Base-by-base conservation (phyloP, 1,140 invertebrate species). In the Arctopsyche grandis region DNA sequence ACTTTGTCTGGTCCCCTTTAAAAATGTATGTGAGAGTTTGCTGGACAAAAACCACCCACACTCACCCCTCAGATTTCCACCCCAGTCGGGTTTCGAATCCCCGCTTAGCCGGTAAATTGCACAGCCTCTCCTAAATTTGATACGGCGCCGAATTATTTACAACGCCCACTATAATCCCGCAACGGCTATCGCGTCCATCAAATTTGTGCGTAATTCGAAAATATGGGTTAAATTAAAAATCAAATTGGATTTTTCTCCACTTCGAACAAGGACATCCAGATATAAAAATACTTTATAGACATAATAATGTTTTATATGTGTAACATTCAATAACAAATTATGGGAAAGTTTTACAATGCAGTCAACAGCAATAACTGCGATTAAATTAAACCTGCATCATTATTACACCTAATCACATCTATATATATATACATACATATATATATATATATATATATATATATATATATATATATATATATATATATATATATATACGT, bases 1-100 rank as follows among this genome's bases (percentile, higher is more conserved):
- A 22, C 44, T 74, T 74, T 56, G 48, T 74, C 24, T 29, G 71
- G 71, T 56, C 22, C 24, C 24, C 48, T 73, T 73, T 73, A 73
- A 73, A 73, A 73, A 73, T 73, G 69, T 73, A 73, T 73, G 29
- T 10, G 69, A 19, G 69, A 26, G 22, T 12, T 24, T 69, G 66
- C 14, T 21, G 14, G 16, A 60, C 56, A 60, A 38, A 38, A 38
- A 38, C 29, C 29, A 38, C 29, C 29, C 29, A 38, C 1, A 38
- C 29, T 38, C 29, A 38, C 29, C 29, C n/a, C 29, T 38, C 29
- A 4, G 7, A 1, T 38, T 38, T 38, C 29, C 29, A 38, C 29
- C 29, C 29, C 7, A 52, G 12, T 12, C 10, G 48, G 48, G 16
- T 12, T 52, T 52, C 4, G 16, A 52, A 12, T 52, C 48, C 12